Percentiles rank a stretch among this genome's conserved stretches.
Evolutionary conservation across 2,797 vertebrate genomes (phyloP).

Genomic region (Nothura maculosa): DNA sequence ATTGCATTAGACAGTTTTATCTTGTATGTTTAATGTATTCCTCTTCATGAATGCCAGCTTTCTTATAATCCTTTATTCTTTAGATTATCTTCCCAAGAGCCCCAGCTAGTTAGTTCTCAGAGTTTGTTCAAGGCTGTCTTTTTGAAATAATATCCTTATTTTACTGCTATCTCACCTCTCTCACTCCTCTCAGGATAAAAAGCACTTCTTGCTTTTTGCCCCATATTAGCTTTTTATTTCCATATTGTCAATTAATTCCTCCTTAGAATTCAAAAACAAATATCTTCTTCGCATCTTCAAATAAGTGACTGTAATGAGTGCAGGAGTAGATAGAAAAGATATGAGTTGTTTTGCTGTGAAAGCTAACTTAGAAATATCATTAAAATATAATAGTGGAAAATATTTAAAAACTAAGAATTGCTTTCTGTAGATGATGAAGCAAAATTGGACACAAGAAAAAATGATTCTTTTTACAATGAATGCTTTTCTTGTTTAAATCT

Average conservation of each 20-base stretch:
- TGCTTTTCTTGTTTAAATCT: background rate
- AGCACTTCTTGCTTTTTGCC: background rate
- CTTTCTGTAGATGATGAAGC: background rate
- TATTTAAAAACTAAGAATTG: background rate
- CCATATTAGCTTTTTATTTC: background rate
- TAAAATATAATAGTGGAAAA: background rate
- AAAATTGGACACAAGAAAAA: background rate
- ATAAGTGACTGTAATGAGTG: background rate
- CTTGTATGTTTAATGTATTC: background rate
- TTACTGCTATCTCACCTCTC: background rate
- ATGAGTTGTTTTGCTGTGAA: background rate
- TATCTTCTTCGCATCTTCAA: background rate
- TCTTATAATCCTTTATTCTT: background rate
- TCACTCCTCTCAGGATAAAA: background rate
- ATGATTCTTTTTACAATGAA: background rate
- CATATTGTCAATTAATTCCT: background rate
- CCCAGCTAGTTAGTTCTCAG: background rate
- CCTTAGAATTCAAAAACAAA: background rate
- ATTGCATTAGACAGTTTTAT: background rate
- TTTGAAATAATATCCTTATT: background rate
- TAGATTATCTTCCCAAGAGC: background rate
- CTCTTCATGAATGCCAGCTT: background rate
- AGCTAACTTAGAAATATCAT: background rate
- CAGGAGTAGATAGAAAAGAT: background rate
- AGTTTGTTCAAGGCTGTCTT: background rate